Percentiles rank a stretch among this genome's conserved stretches.
phyloP scores from a whole-genome alignment of 2,797 vertebrate species.

The Acridotheres tristis region DNA sequence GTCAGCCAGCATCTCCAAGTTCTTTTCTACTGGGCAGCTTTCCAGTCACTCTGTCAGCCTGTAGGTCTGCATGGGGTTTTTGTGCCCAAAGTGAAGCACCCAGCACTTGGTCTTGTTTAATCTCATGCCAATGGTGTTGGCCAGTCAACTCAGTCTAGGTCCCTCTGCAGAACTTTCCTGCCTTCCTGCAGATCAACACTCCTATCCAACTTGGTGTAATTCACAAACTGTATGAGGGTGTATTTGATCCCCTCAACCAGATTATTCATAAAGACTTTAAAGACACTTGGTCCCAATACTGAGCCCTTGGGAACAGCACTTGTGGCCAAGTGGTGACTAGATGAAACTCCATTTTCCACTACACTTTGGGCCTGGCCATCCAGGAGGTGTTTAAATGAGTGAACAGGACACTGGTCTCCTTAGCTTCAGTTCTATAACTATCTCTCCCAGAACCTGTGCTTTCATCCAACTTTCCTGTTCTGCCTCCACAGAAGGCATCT shows the following conservation, averaged over 20 bases:
- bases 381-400: not conserved
- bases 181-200: not conserved
- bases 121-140: fast-evolving
- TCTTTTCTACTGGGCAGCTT: not conserved
- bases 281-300: not conserved
- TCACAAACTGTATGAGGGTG: not conserved
- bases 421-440: not conserved
- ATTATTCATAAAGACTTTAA: not conserved
- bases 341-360: too few relatives aligned
- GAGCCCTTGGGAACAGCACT: not conserved
- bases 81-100: not conserved
- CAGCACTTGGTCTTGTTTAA: fast-evolving
- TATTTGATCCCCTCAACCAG: fast-evolving
- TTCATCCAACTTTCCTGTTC: not conserved
- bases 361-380: not conserved
- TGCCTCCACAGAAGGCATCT: not conserved
- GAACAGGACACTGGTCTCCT: not conserved
- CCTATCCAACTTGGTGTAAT: too few relatives aligned
- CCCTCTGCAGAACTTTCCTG: not conserved
- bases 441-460: not conserved
- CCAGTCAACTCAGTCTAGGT: not conserved
- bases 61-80: not conserved
- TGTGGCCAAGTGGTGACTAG: not conserved
- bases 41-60: not conserved
- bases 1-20: not conserved